phyloP scores from a whole-genome alignment of 2,888 invertebrate species.

The Aquatica leii region DNA sequence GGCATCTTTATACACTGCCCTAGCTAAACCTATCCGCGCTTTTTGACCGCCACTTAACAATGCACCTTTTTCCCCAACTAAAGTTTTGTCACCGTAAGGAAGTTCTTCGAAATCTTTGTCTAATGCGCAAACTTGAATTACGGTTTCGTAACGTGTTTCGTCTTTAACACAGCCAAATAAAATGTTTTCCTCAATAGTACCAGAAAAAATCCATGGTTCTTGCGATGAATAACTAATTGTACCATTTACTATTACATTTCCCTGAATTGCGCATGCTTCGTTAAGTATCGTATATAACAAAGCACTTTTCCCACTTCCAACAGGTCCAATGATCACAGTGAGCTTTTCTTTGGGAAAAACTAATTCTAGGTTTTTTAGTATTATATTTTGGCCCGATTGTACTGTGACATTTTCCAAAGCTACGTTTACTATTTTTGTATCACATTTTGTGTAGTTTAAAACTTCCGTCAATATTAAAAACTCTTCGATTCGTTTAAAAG shows the following conservation, averaged over 20 bases:
- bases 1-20: conserved; percentile 80
- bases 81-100: conserved; percentile 64
- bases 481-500: conserved; percentile 71
- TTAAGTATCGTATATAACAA: conserved; percentile 55
- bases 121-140: conserved; percentile 69
- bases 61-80: conserved; percentile 76
- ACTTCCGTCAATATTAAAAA: conserved; percentile 53
- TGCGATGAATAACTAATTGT: conserved; percentile 60
- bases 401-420: neutral
- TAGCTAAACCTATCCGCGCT: conserved; percentile 79
- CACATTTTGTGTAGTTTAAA: neutral
- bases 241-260: neutral
- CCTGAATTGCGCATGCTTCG: neutral
- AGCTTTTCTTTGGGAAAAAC: conserved; percentile 61
- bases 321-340: conserved; percentile 87
- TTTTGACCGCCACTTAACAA: conserved; percentile 83
- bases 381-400: neutral
- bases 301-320: conserved; percentile 82
- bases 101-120: conserved; percentile 70
- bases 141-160: conserved; percentile 60
- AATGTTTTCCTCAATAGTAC: conserved; percentile 73
- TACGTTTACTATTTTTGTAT: neutral
- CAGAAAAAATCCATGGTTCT: conserved; percentile 72
- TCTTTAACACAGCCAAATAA: conserved; percentile 68
- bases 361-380: conserved; percentile 57